These are phyloP conservation scores for Anarrhichthys ocellatus DNA, from an alignment of 2,113 vertebrate species.

Conservation along the genomic window DNA sequence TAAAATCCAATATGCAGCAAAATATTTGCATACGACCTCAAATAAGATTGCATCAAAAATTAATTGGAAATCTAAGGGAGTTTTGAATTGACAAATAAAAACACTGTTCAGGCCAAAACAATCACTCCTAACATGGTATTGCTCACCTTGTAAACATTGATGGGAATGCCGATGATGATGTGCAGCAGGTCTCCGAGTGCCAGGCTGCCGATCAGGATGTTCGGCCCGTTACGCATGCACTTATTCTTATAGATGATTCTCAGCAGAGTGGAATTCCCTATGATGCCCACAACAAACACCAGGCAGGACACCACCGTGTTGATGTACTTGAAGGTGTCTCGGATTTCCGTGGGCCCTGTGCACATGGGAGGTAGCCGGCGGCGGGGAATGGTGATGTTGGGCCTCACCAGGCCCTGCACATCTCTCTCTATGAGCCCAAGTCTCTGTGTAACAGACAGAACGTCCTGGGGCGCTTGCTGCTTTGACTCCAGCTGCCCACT, in stretches of 20 bases:
- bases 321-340: conserved; percentile 94
- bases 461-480: background rate
- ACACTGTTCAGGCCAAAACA: background rate
- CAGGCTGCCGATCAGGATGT: conserved; percentile 95
- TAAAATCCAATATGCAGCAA: conserved; percentile 2
- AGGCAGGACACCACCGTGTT: conserved; percentile 93
- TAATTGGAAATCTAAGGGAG: background rate
- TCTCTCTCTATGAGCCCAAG: conserved; percentile 61
- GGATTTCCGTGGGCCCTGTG: conserved; percentile 85
- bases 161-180: conserved; percentile 93
- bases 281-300: conserved; percentile 93
- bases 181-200: conserved; percentile 95
- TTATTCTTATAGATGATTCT: conserved; percentile 98
- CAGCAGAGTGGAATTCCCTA: conserved; percentile 94
- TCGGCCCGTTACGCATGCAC: conserved; percentile 96
- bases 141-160: conserved; percentile 95
- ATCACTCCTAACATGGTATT: background rate
- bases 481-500: conserved; percentile 69
- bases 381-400: conserved; percentile 72
- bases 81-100: conserved; percentile 1
- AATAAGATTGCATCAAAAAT: background rate
- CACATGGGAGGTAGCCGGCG: conserved; percentile 86
- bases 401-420: conserved; percentile 51
- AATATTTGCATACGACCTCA: conserved; percentile 15
- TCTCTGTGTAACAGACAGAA: conserved; percentile 54